A percentile compares a stretch with the other conserved stretches of the same genome.
phyloP scores from a whole-genome alignment of 1,140 invertebrate genomes.

The Drosophila prosaltans region DNA sequence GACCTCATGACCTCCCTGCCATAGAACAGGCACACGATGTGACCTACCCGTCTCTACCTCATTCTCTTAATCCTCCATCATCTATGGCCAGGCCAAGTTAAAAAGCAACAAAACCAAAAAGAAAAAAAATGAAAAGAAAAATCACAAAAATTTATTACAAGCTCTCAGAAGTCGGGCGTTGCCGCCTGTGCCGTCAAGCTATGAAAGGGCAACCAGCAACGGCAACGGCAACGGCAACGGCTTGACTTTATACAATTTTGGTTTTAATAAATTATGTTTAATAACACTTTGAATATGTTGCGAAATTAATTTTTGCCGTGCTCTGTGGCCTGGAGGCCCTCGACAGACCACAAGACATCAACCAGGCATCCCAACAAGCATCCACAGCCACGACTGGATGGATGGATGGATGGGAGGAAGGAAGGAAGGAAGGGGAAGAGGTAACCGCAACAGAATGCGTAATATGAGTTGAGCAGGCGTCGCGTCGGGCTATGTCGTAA shows the following conservation, averaged over 20 bases:
- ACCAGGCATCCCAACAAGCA: conserved; percentile 25
- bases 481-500: conserved; percentile 68
- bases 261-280: conserved; percentile 83
- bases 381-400: not conserved
- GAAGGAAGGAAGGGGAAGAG: conserved; percentile 1
- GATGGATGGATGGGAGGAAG: no score
- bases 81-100: not conserved
- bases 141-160: conserved; percentile 73
- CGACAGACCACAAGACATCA: conserved; percentile 45
- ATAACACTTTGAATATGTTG: conserved; percentile 82
- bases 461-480: conserved; percentile 34
- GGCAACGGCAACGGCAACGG: conserved; percentile 17
- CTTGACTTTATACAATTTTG: conserved; percentile 77
- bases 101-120: conserved; percentile 14
- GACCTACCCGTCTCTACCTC: not conserved
- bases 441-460: conserved; percentile 10
- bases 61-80: conserved; percentile 8
- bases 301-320: conserved; percentile 78
- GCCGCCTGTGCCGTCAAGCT: conserved; percentile 13
- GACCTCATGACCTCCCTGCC: conserved; percentile 51
- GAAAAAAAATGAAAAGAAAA: conserved; percentile 40
- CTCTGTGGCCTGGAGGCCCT: conserved; percentile 30
- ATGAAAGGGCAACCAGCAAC: not conserved
- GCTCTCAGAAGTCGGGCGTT: conserved; percentile 44
- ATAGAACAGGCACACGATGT: conserved; percentile 31